Base-by-base conservation (phyloP, 2,113 vertebrate species). In the Antigone vipio region DNA sequence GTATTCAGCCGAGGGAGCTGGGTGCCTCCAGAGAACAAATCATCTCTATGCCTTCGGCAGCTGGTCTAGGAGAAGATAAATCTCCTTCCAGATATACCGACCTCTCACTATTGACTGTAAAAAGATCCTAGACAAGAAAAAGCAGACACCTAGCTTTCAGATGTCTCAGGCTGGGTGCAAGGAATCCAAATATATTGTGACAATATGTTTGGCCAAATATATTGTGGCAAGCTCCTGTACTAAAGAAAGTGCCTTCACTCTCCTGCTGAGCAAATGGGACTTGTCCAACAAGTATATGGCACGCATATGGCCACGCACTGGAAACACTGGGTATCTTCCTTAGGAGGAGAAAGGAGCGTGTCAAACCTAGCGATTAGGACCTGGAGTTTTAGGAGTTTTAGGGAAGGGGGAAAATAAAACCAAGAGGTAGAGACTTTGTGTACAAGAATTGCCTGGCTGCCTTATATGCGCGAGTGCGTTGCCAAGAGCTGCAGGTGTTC, bases 401-500 rank as follows among this genome's bases (percentile, higher is more conserved):
- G 55, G 81, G 89, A 79, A 83, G 35, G 29, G 35, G 62, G 30
- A 73, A 85, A 95, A 95, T 89, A 89, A 95, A 96, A 85, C 78
- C 0, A 4, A 68, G 72, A 85, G 38, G 77, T 58, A 66, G 47
- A 78, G 55, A 82, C 34, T 92, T 64, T 29, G 62, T 91, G 94
- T 69, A 74, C 74, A 95, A 94, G 93, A 96, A 97, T 94, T 94
- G 95, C 58, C 87, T 94, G 93, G 55, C 90, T 95, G 80, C 89
- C 77, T 88, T 73, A 20, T 20, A 87, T 23, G 62, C 3, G 4
- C 1, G 2, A 85, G 45, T 21, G 40, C 69, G 4, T 73, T 97
- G 93, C 96, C 94, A 97, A 95, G 89, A 97, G 84, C 97, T 96
- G 97, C 96, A 97, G 95, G 94, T 97, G 92, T 88, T 97, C 95